Conservation (phyloP, 2,888 invertebrate species). For the Leptothorax acervorum region DNA sequence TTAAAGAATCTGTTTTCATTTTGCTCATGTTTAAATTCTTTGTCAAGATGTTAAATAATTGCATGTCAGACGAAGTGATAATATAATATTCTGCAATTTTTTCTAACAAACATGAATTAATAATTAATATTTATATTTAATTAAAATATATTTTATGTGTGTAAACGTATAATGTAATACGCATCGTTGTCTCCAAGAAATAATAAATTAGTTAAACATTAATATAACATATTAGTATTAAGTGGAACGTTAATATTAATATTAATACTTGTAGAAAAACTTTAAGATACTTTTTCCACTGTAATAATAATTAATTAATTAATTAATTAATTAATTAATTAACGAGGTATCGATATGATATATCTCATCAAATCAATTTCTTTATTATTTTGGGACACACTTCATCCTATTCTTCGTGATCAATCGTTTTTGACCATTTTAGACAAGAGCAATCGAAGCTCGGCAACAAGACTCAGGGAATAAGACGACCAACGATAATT, state of each 20-base stretch:
- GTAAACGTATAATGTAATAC: neutral
- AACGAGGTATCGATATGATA: neutral
- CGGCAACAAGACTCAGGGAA: neutral
- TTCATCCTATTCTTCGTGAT: conserved; percentile 19
- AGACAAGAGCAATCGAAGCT: neutral
- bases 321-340: neutral
- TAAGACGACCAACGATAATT: conserved; percentile 1
- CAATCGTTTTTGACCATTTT: conserved; percentile 24
- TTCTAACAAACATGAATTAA: neutral
- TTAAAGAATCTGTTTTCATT: too few relatives aligned
- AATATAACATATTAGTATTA: neutral
- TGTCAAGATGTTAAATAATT: too few relatives aligned
- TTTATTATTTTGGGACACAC: neutral
- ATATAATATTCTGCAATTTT: too few relatives aligned
- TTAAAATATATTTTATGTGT: neutral
- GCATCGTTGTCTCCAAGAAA: neutral
- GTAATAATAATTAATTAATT: neutral
- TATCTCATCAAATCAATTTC: neutral
- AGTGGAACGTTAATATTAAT: neutral
- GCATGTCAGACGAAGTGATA: too few relatives aligned
- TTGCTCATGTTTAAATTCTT: too few relatives aligned
- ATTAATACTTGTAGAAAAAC: neutral
- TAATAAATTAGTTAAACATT: neutral
- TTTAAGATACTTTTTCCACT: neutral
- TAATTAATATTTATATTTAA: neutral